Evolutionary conservation across 2,888 invertebrate genomes (phyloP).

Genomic region (Halocaridina rubra): DNA sequence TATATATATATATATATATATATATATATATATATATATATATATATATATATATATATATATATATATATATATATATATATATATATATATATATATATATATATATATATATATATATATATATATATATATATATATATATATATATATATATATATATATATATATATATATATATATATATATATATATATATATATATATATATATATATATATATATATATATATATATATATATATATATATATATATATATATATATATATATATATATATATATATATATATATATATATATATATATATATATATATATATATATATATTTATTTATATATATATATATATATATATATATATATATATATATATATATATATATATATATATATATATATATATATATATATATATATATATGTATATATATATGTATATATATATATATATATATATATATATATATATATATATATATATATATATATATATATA

Average conservation of each 20-base stretch:
- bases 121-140: background rate
- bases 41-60: background rate
- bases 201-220: background rate
- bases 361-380: background rate
- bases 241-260: background rate
- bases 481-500: too few relatives aligned
- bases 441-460: background rate
- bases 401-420: background rate
- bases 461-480: background rate
- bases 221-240: background rate
- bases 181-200: background rate
- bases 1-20: too few relatives aligned
- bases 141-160: background rate
- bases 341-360: background rate
- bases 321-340: background rate
- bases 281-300: background rate
- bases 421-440: background rate
- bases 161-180: background rate
- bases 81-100: background rate
- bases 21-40: too few relatives aligned
- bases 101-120: background rate
- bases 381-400: background rate
- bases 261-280: background rate
- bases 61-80: background rate
- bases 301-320: background rate